Conservation (phyloP, 2,797 vertebrate species). For the Falco columbarius region DNA sequence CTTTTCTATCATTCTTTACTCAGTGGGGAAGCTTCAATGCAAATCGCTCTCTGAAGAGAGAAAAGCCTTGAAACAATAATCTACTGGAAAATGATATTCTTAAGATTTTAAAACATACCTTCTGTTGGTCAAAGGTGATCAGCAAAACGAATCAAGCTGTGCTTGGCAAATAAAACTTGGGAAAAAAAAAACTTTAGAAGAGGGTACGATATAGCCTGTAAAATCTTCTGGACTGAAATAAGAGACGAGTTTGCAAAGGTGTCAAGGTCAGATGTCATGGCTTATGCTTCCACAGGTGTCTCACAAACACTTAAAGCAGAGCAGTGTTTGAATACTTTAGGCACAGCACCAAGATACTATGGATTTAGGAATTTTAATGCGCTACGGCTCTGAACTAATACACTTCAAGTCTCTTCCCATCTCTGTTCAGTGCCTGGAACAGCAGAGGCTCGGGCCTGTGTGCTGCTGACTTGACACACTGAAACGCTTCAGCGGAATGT, state of each 20-base stretch:
- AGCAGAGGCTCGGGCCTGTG: neutral
- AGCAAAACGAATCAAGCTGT: neutral
- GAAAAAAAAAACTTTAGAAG: neutral
- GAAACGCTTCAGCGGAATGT: neutral
- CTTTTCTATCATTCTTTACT: conserved; percentile 2
- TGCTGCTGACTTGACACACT: neutral
- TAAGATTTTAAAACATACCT: neutral
- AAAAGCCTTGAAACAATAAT: conserved; percentile 7
- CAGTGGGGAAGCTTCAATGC: neutral
- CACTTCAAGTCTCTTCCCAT: neutral
- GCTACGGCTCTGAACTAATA: neutral
- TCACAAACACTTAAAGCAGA: neutral
- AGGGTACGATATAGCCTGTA: neutral
- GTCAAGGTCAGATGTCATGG: neutral
- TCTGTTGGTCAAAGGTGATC: neutral
- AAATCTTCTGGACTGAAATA: neutral
- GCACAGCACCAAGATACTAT: neutral
- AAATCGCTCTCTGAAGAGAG: neutral
- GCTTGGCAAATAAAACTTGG: neutral
- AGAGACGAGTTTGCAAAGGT: neutral
- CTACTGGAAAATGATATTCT: neutral
- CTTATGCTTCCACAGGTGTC: neutral
- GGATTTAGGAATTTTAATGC: neutral
- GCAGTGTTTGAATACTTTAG: neutral
- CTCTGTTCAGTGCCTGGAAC: neutral